phyloP scores from a whole-genome alignment of 2,888 invertebrate genomes.

The Gerosis bhagava region DNA sequence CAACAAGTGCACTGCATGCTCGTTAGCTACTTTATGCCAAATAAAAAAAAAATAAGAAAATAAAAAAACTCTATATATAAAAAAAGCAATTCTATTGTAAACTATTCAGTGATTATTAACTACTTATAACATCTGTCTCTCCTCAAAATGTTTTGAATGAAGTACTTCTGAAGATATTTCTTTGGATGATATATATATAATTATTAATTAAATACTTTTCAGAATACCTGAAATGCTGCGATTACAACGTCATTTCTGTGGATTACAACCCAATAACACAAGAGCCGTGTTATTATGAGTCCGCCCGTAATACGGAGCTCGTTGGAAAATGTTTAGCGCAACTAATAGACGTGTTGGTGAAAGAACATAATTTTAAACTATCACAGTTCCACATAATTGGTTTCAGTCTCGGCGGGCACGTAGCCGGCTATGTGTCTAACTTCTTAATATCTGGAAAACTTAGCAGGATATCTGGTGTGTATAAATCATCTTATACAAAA shows the following conservation, averaged over 20 bases:
- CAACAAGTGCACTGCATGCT: too few species aligned
- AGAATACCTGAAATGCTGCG: constrained; percentile 77
- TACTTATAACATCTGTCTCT: too few species aligned
- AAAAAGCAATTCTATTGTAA: too few species aligned
- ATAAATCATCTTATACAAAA: too few species aligned
- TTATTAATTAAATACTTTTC: too few species aligned
- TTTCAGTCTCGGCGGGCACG: constrained; percentile 85
- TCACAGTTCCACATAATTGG: constrained; percentile 82
- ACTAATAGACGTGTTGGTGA: constrained; percentile 77
- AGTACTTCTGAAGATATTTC: too few species aligned
- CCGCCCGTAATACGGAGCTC: constrained; percentile 80
- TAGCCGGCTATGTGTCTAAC: constrained; percentile 76
- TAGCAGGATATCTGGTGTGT: constrained; percentile 79
- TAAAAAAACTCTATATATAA: too few species aligned
- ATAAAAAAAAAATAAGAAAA: too few species aligned
- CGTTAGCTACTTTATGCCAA: too few species aligned
- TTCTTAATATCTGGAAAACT: constrained; percentile 67
- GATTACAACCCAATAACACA: constrained; percentile 83
- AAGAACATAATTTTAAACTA: constrained; percentile 58
- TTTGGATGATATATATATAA: too few species aligned
- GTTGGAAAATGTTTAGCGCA: constrained; percentile 84
- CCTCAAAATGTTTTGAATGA: too few species aligned
- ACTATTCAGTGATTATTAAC: too few species aligned
- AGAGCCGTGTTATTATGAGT: constrained; percentile 83
- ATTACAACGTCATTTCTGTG: constrained; percentile 83